These are phyloP conservation scores for Microcebus ravelobensis DNA, from an alignment of 2,113 vertebrate species.

Conservation along the genomic window DNA sequence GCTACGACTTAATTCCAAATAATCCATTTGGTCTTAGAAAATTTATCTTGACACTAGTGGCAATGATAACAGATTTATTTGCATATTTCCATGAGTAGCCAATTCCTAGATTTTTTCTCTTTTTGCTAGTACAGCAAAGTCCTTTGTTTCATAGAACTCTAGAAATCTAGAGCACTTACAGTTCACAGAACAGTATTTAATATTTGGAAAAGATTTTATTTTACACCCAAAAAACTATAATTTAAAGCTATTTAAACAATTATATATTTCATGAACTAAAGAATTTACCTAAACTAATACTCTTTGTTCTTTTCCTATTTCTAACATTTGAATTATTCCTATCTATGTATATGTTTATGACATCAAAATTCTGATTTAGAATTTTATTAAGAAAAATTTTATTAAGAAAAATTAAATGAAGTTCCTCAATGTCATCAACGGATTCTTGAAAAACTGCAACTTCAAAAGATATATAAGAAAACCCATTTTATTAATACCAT, in stretches of 20 bases:
- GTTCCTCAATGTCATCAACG: neutral
- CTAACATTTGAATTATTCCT: neutral
- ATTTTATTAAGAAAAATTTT: neutral
- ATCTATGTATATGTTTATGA: neutral
- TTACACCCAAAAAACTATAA: neutral
- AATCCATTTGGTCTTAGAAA: conserved; percentile 13
- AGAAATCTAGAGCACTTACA: conserved; percentile 1
- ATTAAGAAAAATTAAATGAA: neutral
- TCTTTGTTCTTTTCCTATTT: neutral
- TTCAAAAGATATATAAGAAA: neutral
- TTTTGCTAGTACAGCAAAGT: neutral
- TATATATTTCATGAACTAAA: neutral
- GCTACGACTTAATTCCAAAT: neutral
- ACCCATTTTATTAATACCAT: neutral
- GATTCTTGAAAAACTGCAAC: neutral
- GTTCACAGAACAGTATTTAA: neutral
- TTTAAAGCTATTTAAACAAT: neutral
- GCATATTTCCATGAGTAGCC: neutral
- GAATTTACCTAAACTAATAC: neutral
- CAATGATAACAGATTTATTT: conserved; percentile 18
- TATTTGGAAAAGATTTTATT: conserved; percentile 35
- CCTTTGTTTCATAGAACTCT: conserved; percentile 40
- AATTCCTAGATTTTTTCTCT: neutral
- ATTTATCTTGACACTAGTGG: conserved; percentile 12
- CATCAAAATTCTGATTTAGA: neutral